Evolutionary conservation across 2,888 invertebrate genomes (phyloP).

Genomic region (Bembecia ichneumoniformis): DNA sequence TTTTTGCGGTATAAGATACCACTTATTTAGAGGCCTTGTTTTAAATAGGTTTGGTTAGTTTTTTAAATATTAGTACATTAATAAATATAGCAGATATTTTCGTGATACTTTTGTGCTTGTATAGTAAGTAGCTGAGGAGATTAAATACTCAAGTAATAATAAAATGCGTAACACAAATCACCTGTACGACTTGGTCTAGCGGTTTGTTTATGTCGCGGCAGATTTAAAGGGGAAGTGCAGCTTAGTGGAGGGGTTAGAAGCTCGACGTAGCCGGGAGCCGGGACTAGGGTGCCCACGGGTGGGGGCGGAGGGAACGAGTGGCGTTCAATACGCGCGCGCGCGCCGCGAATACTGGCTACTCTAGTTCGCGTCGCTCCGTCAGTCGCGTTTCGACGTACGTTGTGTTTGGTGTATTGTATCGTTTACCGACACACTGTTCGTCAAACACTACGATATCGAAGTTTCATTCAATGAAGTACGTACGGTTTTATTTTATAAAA

Average conservation of each 20-base stretch:
- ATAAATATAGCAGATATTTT: too few relatives aligned
- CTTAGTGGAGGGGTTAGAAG: slow-evolving; percentile 21
- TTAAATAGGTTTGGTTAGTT: too few relatives aligned
- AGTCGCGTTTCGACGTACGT: slow-evolving; percentile 58
- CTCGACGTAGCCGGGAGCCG: slow-evolving; percentile 9
- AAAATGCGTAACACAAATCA: not conserved
- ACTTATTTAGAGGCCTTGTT: too few relatives aligned
- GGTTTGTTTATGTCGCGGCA: slow-evolving; percentile 12
- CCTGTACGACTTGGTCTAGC: not conserved
- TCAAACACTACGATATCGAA: slow-evolving; percentile 58
- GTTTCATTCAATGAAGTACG: slow-evolving; percentile 46
- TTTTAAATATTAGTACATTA: too few relatives aligned
- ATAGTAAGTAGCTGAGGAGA: too few relatives aligned
- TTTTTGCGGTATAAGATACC: too few relatives aligned
- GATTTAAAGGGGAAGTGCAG: slow-evolving; percentile 20
- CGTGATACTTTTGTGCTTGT: too few relatives aligned
- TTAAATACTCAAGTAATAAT: too few relatives aligned
- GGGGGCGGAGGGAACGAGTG: slow-evolving; percentile 43
- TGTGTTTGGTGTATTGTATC: slow-evolving; percentile 31
- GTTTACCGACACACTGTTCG: slow-evolving; percentile 33
- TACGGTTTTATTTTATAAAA: slow-evolving; percentile 18
- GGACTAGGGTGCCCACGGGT: slow-evolving; percentile 17
- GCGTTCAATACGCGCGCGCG: slow-evolving; percentile 70
- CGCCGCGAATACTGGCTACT: slow-evolving; percentile 20
- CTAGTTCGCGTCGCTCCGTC: slow-evolving; percentile 20